phyloP scores from a whole-genome alignment of 2,797 vertebrate species.

The Lithobates sylvaticus region DNA sequence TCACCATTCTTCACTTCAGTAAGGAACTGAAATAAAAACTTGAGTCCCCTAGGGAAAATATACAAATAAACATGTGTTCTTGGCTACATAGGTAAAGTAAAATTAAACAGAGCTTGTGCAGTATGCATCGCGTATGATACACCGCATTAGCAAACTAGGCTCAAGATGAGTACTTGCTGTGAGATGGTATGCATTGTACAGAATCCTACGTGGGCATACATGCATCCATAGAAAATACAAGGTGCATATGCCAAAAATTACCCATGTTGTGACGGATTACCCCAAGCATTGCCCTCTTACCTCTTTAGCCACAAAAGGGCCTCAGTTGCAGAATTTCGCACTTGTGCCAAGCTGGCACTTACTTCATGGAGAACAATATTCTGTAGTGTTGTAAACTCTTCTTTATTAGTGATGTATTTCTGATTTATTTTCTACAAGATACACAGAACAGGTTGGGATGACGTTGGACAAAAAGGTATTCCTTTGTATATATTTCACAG shows the following conservation, averaged over 20 bases:
- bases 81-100: not conserved
- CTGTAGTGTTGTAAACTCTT: slow-evolving; percentile 90
- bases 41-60: slow-evolving; percentile 82
- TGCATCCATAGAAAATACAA: not conserved
- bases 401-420: slow-evolving; percentile 90
- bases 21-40: slow-evolving; percentile 96
- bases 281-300: slow-evolving; percentile 63
- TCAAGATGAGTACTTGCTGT: too few relatives aligned
- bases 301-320: slow-evolving; percentile 95
- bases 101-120: not conserved
- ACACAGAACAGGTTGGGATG: not conserved
- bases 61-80: not conserved
- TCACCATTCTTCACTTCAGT: slow-evolving; percentile 88
- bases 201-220: not conserved
- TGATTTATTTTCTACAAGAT: slow-evolving; percentile 91
- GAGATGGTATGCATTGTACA: not conserved
- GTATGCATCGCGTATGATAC: too few relatives aligned
- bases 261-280: not conserved
- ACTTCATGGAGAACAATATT: slow-evolving; percentile 94
- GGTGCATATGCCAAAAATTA: not conserved
- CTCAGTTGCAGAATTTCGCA: slow-evolving; percentile 95
- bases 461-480: too few relatives aligned
- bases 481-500: too few relatives aligned
- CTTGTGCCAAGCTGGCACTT: slow-evolving; percentile 80
- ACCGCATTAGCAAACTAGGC: not conserved